Evolutionary conservation across 53 echinoderm and acorn worm species (phyloP).

Genomic region (Holothuria leucospilota): DNA sequence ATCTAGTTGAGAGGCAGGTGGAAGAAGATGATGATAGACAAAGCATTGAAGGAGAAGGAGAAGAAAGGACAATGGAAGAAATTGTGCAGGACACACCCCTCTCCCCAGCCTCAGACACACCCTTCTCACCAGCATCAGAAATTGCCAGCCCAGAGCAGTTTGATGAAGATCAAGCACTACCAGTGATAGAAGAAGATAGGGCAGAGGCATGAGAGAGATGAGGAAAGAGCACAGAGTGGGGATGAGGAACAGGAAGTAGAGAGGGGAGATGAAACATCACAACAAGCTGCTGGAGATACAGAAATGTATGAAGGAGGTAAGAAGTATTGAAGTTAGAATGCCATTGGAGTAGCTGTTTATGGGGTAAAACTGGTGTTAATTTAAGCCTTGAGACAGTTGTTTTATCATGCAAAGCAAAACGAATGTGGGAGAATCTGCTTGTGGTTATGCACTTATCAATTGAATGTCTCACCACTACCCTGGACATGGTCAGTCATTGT

Average conservation of each 20-base stretch:
- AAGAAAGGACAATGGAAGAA: not conserved
- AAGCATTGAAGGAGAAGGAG: not conserved
- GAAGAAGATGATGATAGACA: conserved; percentile 9
- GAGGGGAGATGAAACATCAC: conserved; percentile 35
- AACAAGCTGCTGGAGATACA: conserved; percentile 20
- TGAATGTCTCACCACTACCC: no score
- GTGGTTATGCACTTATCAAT: no score
- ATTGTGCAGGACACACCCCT: not conserved
- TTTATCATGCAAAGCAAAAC: no score
- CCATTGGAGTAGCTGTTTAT: no score
- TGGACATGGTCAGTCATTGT: no score
- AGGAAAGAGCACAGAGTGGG: conserved; percentile 1
- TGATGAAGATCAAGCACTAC: not conserved
- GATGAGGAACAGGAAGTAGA: conserved; percentile 47
- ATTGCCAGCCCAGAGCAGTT: conserved; percentile 30
- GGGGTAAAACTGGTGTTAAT: no score
- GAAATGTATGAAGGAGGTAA: conserved; percentile 41
- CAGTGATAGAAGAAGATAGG: not conserved
- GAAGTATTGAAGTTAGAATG: not conserved
- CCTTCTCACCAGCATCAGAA: conserved; percentile 11
- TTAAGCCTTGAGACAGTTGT: no score
- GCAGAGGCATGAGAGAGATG: conserved; percentile 32
- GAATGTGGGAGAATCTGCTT: no score
- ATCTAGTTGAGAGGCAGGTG: not conserved
- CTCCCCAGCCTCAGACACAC: not conserved